Conservation (phyloP, 2,113 vertebrate species). For the Typhlomys cinereus region DNA sequence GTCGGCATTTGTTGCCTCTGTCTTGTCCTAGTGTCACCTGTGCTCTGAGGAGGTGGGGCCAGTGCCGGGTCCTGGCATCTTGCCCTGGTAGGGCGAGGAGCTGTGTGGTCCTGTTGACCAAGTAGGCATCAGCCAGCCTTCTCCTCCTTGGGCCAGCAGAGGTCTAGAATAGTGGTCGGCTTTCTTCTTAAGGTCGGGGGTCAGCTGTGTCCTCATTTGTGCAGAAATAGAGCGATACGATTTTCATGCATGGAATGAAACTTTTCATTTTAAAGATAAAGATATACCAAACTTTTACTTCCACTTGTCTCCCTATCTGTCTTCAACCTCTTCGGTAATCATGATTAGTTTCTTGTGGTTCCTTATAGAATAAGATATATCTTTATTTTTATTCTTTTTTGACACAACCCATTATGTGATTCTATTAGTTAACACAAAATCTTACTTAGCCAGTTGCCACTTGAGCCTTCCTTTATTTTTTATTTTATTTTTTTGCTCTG, state of each 20-base stretch:
- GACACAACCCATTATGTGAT: background rate
- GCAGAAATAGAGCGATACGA: no score
- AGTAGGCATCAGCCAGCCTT: no score
- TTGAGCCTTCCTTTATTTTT: background rate
- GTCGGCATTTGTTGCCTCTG: background rate
- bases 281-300: conserved; percentile 13
- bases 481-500: background rate
- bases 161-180: background rate
- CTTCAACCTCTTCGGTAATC: background rate
- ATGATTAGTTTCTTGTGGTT: background rate
- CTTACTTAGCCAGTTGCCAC: background rate
- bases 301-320: background rate
- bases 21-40: background rate
- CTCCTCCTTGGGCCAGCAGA: background rate
- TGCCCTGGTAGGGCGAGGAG: background rate
- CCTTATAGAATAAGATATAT: background rate
- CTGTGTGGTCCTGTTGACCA: background rate
- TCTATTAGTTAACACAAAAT: background rate
- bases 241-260: background rate
- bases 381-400: background rate
- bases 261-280: background rate
- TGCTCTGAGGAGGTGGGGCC: no score
- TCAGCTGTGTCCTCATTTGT: background rate
- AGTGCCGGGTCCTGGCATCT: background rate
- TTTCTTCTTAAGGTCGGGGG: background rate